Conservation (phyloP, 1,140 invertebrate genomes). For the Caerostris darwini region DNA sequence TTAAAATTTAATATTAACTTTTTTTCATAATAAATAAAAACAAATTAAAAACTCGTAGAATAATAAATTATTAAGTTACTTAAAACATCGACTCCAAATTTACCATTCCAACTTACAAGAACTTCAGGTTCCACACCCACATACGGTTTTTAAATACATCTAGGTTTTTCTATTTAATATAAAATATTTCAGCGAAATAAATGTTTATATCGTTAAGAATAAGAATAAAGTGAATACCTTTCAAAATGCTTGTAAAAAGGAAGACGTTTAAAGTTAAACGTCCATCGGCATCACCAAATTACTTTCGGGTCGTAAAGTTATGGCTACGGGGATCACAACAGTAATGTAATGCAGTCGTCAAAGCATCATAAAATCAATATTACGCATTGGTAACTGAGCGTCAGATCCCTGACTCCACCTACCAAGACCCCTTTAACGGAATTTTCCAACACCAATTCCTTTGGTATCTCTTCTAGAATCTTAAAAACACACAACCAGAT, state of each 20-base stretch:
- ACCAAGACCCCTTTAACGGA: constrained; percentile 18
- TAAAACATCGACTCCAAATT: no score
- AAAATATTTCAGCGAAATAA: background rate
- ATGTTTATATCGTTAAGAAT: background rate
- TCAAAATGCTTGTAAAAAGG: background rate
- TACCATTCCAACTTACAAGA: no score
- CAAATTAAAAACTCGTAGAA: no score
- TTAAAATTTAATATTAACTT: no score
- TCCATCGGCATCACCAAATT: constrained; percentile 26
- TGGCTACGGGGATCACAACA: constrained; percentile 61
- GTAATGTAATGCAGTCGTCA: constrained; percentile 77
- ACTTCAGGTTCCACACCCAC: no score
- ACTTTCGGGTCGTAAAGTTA: constrained; percentile 70
- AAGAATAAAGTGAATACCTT: constrained; percentile 15
- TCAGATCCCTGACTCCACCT: constrained; percentile 26
- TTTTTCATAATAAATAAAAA: no score
- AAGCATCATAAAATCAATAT: constrained; percentile 77
- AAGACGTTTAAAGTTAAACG: background rate
- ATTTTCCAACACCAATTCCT: background rate
- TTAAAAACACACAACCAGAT: background rate
- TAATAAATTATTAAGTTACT: no score
- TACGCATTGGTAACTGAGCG: constrained; percentile 61
- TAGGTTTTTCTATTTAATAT: background rate
- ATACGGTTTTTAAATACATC: no score
- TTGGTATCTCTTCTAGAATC: background rate